Percentiles rank a stretch among this genome's conserved stretches.
These are phyloP conservation scores for Lacanobia oleracea DNA, from an alignment of 2,888 invertebrate species.

Conservation along the genomic window DNA sequence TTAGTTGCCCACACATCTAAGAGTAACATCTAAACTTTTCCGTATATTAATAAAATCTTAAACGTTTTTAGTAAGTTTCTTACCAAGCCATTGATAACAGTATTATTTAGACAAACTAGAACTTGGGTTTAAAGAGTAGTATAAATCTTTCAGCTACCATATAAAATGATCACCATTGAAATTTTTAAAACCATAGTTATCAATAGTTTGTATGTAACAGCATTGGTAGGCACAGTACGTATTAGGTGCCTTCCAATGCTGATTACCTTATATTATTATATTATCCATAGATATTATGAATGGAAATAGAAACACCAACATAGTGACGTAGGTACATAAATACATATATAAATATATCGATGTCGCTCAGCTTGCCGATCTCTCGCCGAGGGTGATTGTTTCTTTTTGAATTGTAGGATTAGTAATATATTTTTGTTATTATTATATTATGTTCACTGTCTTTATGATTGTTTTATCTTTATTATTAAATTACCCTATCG, in stretches of 20 bases:
- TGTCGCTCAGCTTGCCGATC: conserved; percentile 72
- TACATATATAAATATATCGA: conserved; percentile 80
- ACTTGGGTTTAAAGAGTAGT: conserved; percentile 85
- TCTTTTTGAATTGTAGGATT: conserved; percentile 82
- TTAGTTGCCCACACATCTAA: conserved; percentile 85
- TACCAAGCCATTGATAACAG: conserved; percentile 91
- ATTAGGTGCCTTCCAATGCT: conserved; percentile 76
- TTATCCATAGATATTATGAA: conserved; percentile 85
- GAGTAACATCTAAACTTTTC: conserved; percentile 77
- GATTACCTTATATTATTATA: conserved; percentile 76
- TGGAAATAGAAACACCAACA: conserved; percentile 90
- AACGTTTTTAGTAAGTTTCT: conserved; percentile 84
- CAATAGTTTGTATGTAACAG: conserved; percentile 84
- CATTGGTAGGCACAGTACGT: conserved; percentile 74
- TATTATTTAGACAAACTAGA: conserved; percentile 90
- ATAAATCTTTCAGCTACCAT: conserved; percentile 85
- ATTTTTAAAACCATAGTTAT: conserved; percentile 82
- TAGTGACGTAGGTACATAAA: conserved; percentile 87
- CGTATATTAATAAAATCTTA: conserved; percentile 79
- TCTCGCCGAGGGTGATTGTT: conserved; percentile 78
- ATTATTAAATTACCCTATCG: conserved; percentile 75
- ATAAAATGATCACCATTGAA: conserved; percentile 80
- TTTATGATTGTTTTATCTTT: conserved; percentile 83
- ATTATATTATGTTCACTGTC: conserved; percentile 81
- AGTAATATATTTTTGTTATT: conserved; percentile 88